phyloP scores from a whole-genome alignment of 2,888 invertebrate genomes.

The Tenthredo notha region DNA sequence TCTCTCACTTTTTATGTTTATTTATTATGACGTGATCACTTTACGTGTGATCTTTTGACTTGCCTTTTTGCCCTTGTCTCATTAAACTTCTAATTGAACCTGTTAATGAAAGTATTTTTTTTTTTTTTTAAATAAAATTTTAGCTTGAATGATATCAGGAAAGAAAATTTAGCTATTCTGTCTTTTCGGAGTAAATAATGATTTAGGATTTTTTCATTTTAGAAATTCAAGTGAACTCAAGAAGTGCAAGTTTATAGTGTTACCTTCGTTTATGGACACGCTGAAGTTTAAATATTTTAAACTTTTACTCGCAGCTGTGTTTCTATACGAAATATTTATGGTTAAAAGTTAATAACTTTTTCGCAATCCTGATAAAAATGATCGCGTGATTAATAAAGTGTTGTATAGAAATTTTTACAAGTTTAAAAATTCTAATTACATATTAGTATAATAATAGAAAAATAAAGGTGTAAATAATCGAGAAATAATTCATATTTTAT shows the following conservation, averaged over 20 bases:
- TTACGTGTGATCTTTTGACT: neutral
- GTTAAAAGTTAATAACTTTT: neutral
- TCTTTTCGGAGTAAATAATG: neutral
- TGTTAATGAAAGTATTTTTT: neutral
- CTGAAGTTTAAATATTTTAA: constrained; percentile 23
- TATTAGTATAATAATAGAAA: neutral
- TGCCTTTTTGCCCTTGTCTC: neutral
- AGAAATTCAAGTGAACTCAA: neutral
- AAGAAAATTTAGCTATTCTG: neutral
- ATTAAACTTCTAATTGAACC: neutral
- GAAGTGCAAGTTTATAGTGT: neutral
- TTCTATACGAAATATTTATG: neutral
- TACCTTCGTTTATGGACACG: neutral
- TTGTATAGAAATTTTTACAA: neutral
- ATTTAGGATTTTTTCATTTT: neutral
- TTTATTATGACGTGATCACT: constrained; percentile 2
- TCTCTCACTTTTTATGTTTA: neutral
- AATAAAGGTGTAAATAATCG: neutral
- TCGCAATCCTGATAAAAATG: constrained; percentile 22
- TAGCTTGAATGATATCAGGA: neutral
- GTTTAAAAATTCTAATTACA: neutral
- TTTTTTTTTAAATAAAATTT: neutral
- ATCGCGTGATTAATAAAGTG: constrained; percentile 30
- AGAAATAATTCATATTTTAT: neutral
- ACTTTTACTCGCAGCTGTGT: neutral